Base-by-base conservation (phyloP, 2,113 vertebrate species). In the Xiphophorus maculatus region DNA sequence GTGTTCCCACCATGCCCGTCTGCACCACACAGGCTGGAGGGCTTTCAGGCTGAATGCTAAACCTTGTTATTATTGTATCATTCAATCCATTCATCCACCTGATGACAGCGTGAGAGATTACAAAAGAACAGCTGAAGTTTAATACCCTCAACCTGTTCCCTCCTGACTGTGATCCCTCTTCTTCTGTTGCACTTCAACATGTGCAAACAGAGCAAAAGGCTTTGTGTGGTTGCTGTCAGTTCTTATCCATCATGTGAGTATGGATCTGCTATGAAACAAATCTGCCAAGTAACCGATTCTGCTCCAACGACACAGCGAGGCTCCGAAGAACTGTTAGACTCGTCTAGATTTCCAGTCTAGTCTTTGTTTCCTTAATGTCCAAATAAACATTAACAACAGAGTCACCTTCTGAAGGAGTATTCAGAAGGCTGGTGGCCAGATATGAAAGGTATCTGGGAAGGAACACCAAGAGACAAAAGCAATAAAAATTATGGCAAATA, bases 1-100 rank as follows among this genome's bases (percentile, higher is more conserved):
- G 66, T 86, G 75, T 86, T 87, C 77, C 82, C 80, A 74, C 44
- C 68, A 15, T 75, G 73, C 33, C 15, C 5, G 3, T 73, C 80
- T 76, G 78, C 77, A 61, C 67, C 37, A 1, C 9, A 14, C 37
- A 79, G 68, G 63, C 72, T 69, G 64, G 61, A 65, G 0, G 66
- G 27, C 65, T 63, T 79, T 79, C 60, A 75, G 76, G 44, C 82
- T 54, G 54, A 61, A 63, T 76, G 63, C n/a, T 17, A 80, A 37
- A 82, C 48, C 72, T 0, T 92, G 82, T 80, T 80, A 89, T 91
- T 86, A 88, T 60, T 44, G 48, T 67, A 73, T 89, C 83, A 88
- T 63, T 87, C 87, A 85, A 15, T 54, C 19, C 29, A 83, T 63
- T 81, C 83, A 84, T 65, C 66, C 73, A 62, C 4, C 4, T n/a